Evolutionary conservation across 2,888 invertebrate genomes (phyloP), one percentile per base, ranked within the genome.

Genomic region (Vanessa cardui): DNA sequence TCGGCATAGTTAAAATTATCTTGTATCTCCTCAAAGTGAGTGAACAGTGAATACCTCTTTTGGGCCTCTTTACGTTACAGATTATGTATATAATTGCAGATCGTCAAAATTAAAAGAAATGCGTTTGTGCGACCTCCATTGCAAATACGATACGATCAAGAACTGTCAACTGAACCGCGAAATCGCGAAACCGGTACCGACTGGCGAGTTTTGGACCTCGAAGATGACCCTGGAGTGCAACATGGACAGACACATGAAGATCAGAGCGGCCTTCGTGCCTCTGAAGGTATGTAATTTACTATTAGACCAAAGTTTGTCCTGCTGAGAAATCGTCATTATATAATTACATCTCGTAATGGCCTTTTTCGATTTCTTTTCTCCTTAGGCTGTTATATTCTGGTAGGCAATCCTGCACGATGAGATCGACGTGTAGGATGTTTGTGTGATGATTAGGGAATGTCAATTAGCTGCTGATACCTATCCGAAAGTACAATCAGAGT

Each of bases 71-170:
- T n/a, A 26, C 26, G 26, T 2, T 5, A 26, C 26, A 26, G 26
- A 26, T 5, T 26, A 26, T 26, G 2, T 4, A 18, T 56, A 18
- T 21, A 56, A 7, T 54, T 50, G 21, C 64, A 90, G 90, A 68
- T 86, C 91, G 7, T 59, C 82, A 45, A 90, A 88, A 72, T 80
- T 89, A 1, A 89, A 87, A 61, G 87, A 89, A 20, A 84, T 90
- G 50, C 87, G 87, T 0, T 83, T 92, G 1, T 93, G 92, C 75
- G 88, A 90, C 58, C 70, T 84, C 0, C 83, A 82, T 21, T 87
- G 88, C 76, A 86, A 82, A 47, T 83, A 82, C 64, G 88, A 83
- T 15, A 69, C 77, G 0, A 70, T 77, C 0, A 83, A 83, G 50
- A 80, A 78, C 52, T 89, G 89, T 44, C 82, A 83, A 8, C 62